A percentile compares a stretch with the other conserved stretches of the same genome.
Evolutionary conservation across 2,888 invertebrate genomes (phyloP).

Genomic region (Thymelicus sylvestris): DNA sequence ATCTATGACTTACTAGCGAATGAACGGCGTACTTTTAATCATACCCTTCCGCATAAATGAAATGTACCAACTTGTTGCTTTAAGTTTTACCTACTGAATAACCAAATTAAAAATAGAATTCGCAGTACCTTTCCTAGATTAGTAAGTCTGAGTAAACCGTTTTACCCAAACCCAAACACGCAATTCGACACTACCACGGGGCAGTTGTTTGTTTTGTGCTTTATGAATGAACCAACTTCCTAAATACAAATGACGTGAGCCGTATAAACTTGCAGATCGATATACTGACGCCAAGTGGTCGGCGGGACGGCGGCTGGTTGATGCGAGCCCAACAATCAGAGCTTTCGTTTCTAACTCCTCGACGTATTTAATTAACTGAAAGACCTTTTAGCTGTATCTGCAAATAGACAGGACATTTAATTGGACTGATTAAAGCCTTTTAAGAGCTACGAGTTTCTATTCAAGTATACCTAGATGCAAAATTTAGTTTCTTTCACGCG

Average conservation of each 20-base stretch:
- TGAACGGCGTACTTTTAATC: slow-evolving; percentile 29
- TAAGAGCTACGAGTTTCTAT: not conserved
- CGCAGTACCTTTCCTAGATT: not conserved
- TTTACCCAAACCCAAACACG: slow-evolving; percentile 27
- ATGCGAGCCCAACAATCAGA: slow-evolving; percentile 57
- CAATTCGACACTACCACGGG: slow-evolving; percentile 35
- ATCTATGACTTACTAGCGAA: slow-evolving; percentile 15
- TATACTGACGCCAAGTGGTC: slow-evolving; percentile 72
- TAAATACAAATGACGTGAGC: slow-evolving; percentile 55
- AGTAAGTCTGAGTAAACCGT: slow-evolving; percentile 1
- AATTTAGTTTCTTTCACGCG: not conserved
- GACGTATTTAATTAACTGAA: slow-evolving; percentile 55
- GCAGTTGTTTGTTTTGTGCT: slow-evolving; percentile 51
- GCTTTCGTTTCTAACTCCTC: slow-evolving; percentile 26
- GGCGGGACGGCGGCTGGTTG: slow-evolving; percentile 55
- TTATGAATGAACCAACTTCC: slow-evolving; percentile 47
- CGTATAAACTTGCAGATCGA: slow-evolving; percentile 67
- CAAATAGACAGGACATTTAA: slow-evolving; percentile 16
- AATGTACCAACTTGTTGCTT: slow-evolving; percentile 42
- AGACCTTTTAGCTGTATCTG: slow-evolving; percentile 8
- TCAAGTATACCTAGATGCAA: not conserved
- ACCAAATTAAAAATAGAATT: slow-evolving; percentile 5
- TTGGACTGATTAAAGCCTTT: not conserved
- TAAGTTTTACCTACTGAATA: not conserved
- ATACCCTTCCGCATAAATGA: slow-evolving; percentile 19